Base-by-base conservation (phyloP, 2,888 invertebrate genomes). In the Nemotelus nigrinus region DNA sequence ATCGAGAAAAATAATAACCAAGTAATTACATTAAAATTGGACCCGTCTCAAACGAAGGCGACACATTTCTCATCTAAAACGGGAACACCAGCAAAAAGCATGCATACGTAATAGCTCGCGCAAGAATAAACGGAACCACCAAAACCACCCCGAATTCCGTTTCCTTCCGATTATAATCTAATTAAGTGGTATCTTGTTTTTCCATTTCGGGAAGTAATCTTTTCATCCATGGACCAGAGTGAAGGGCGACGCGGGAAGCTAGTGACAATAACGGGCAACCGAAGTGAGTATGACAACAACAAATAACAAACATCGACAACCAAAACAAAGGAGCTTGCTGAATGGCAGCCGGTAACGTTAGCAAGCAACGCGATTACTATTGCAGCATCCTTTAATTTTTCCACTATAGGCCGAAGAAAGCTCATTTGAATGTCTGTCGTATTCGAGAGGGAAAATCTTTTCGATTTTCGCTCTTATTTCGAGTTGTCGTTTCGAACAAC, bases 281-380 rank as follows among this genome's bases (percentile, higher is more conserved):
- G 39, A 39, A 7, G 58, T n/a, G 41, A 60, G 41, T 41, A 3
- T 43, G 7, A 60, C 43, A 60, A 60, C 60, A 60, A 60, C 43
- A 60, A 41, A 39, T 7, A 43, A 39, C 25, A 25, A 25, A 25
- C 25, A 25, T 25, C 25, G 63, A 41, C 63, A 63, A 53, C 10
- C 10, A 41, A 43, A 63, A 63, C 5, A 41, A 39, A 41, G 7
- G 43, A 41, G 53, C 70, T 3, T 10, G 39, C 43, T 43, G 3
- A 55, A 70, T 53, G 55, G 41, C 70, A 55, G 70, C 70, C 70
- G 70, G 70, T 44, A n/a, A 55, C 55, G 47, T 4, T 39, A 70
- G 70, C 55, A 70, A 8, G 55, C 70, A 25, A 53, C 55, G 10
- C 70, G 70, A 45, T 65, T 47, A 70, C 70, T 55, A 55, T 47